Evolutionary conservation across 2,888 invertebrate genomes (phyloP), one percentile per base, ranked within the genome.

Genomic region (Scaptomyza flava): DNA sequence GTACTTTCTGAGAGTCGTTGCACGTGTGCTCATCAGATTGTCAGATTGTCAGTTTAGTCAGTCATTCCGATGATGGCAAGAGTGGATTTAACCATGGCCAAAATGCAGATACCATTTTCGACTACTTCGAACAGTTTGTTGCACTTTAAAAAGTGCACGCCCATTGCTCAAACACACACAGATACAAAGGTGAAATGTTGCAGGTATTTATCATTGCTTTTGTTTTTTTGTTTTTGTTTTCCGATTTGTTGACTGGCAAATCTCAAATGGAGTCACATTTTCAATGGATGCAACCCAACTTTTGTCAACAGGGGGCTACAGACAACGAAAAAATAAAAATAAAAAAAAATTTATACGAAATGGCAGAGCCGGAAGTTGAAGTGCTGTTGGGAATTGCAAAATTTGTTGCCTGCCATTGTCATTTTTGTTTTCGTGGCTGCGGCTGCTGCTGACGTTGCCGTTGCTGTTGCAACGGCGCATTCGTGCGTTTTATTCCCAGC

Each of bases 201-300:
- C 72, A 65, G 80, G 64, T 64, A 77, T 67, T 60, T 64, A 53
- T 65, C 68, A 69, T 56, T 30, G 33, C 50, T n/a, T 17, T 17
- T 45, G n/a, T 45, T 2, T 43, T 31, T 11, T 50, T 60, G n/a
- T 63, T 47, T 45, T 56, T 72, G 47, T 54, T 17, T 17, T 54
- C 11, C 33, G 27, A 46, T 73, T 64, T 64, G 57, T 58, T 64
- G 46, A 59, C 61, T 58, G 46, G 43, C 68, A 81, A 87, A 82
- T 87, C 81, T 81, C 77, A 85, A 82, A 87, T 82, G 88, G 80
- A 87, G 88, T 87, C 82, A 79, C 88, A 82, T 85, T 82, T 82
- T 82, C 82, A 87, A 79, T 88, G 77, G 64, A 36, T 38, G 47
- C 51, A 14, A 48, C 17, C 54, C 48, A 63, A 45, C 71, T 70